These are phyloP conservation scores for Peromyscus attwateri DNA, from an alignment of 2,797 vertebrate genomes.

Conservation along the genomic window DNA sequence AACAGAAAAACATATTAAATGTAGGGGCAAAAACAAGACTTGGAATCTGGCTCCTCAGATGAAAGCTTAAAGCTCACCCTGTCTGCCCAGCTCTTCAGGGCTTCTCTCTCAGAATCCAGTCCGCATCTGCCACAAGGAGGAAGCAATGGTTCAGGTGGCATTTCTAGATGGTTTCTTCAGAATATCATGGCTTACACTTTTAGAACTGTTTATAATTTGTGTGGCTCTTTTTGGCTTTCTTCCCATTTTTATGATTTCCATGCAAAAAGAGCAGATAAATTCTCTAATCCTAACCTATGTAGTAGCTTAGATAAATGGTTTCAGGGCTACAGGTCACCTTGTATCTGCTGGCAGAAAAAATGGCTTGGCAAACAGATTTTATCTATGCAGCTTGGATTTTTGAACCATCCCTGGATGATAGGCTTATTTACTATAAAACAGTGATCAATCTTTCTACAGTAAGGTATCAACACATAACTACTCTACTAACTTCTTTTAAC, in stretches of 20 bases:
- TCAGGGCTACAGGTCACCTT: neutral
- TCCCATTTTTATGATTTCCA: neutral
- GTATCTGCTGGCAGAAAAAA: neutral
- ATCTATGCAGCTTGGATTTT: neutral
- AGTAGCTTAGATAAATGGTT: neutral
- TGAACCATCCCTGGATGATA: neutral
- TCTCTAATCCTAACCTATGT: neutral
- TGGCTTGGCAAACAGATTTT: neutral
- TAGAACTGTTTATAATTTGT: neutral
- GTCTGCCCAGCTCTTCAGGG: neutral
- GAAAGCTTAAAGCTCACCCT: neutral
- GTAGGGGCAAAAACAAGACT: neutral
- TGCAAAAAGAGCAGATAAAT: neutral
- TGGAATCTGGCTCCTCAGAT: neutral
- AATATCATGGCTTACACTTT: neutral
- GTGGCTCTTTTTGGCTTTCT: conserved; percentile 18
- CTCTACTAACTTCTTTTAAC: neutral
- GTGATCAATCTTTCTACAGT: conserved; percentile 10
- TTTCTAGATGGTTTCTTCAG: neutral
- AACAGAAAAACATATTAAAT: conserved; percentile 38
- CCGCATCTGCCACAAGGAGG: neutral
- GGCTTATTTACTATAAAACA: conserved; percentile 8
- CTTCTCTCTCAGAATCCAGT: neutral
- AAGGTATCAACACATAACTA: neutral
- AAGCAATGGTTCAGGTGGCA: neutral